Percentiles rank a stretch among this genome's conserved stretches.
Conservation (phyloP, 2,888 invertebrate genomes). For the Drosophila setosimentum region DNA sequence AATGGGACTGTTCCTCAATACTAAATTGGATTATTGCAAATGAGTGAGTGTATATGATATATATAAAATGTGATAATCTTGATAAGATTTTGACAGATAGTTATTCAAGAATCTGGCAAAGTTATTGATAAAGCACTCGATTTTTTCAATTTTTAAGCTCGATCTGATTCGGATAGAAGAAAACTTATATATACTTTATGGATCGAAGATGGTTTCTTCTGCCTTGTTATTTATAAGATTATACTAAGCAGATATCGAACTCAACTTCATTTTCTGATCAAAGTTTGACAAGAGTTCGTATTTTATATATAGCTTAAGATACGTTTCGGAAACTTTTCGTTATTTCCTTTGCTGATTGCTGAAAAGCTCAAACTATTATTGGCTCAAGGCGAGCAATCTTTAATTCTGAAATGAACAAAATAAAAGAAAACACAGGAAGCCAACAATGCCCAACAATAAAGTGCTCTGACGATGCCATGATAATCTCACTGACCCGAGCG, state of each 20-base stretch:
- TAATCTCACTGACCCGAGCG: conserved; percentile 68
- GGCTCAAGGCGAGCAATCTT: conserved; percentile 52
- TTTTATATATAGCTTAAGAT: background rate
- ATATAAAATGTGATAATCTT: background rate
- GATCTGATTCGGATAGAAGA: background rate
- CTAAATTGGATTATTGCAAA: background rate
- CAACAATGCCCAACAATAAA: conserved; percentile 37
- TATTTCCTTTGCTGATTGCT: background rate
- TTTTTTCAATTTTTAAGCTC: background rate
- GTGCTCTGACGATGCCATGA: conserved; percentile 35
- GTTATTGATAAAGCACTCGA: background rate
- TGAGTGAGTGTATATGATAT: background rate
- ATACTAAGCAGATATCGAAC: background rate
- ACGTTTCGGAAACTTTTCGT: background rate
- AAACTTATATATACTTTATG: background rate
- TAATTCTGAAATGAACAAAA: conserved; percentile 28
- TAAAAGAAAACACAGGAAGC: conserved; percentile 11
- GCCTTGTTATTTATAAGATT: background rate
- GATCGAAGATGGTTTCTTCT: background rate
- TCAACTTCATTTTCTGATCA: background rate
- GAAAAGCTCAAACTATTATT: conserved; percentile 15
- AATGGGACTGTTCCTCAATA: background rate
- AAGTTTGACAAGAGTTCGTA: background rate
- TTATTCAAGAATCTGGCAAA: background rate
- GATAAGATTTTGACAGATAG: background rate